Evolutionary conservation across 2,888 invertebrate species (phyloP), one percentile per base, ranked within the genome.

Genomic region (Elysia crispata): DNA sequence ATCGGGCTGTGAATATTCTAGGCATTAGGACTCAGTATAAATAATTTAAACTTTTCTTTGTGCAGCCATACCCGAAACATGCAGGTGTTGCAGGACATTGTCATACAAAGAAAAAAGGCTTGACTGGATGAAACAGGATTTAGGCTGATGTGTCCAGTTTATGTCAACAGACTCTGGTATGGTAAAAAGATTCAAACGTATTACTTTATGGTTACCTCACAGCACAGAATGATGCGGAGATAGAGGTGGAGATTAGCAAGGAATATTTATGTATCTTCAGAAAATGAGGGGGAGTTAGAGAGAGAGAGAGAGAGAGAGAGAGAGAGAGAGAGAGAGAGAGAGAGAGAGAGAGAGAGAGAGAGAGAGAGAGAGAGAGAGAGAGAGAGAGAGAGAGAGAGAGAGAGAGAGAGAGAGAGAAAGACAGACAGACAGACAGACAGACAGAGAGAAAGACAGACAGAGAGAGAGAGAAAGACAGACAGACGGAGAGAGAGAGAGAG

Each of bases 401-500:
- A 66, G 28, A 66, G 23, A 66, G 30, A 25, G 18, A 66, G 1
- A 66, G 23, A 66, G 66, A 66, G 23, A 66, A 13, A 66, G n/a
- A n/a, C n/a, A n/a, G n/a, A n/a, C n/a, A n/a, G n/a, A n/a, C n/a
- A 66, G 18, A 66, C 13, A 66, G 18, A 66, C 1, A 66, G 23
- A 66, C 13, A 66, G 23, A 66, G 66, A 25, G 18, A 66, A 13
- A 66, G 18, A 28, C 5, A 66, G 18, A 23, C 28, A 66, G 66
- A 66, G 66, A 66, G 28, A 66, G 66, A 66, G 66, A 66, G 28
- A 66, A 28, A 66, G 6, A 66, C 5, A 66, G 66, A 66, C 13
- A 66, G 25, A 66, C n/a, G 11, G 41, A 41, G 41, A 41, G 41
- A 41, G 11, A 41, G 41, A 41, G 41, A 41, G 5, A 66, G 66